phyloP scores from a whole-genome alignment of 2,888 invertebrate species.

The Acrobasis consociella region DNA sequence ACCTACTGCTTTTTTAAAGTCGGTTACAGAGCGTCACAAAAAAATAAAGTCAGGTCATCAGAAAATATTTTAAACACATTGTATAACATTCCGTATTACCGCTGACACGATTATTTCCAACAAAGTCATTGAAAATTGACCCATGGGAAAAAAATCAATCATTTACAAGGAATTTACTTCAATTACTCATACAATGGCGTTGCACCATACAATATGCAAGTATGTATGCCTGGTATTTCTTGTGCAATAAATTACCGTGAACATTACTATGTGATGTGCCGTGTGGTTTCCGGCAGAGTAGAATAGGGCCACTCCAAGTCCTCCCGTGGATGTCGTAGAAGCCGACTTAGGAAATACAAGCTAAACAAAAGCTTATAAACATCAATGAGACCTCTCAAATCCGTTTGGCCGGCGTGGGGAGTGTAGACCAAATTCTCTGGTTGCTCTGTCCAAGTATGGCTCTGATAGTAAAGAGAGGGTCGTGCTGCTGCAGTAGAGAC shows the following conservation, averaged over 20 bases:
- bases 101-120: not conserved
- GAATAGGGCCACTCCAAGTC: too few species aligned
- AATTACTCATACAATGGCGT: conserved; percentile 3
- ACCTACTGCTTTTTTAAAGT: too few species aligned
- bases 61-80: not conserved
- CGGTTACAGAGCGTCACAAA: not conserved
- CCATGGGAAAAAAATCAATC: not conserved
- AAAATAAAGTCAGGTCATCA: not conserved
- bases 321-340: too few species aligned
- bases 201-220: not conserved
- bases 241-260: not conserved
- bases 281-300: too few species aligned
- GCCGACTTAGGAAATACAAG: too few species aligned
- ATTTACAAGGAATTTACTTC: not conserved
- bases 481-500: too few species aligned
- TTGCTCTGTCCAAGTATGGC: too few species aligned
- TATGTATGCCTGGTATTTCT: not conserved
- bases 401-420: too few species aligned
- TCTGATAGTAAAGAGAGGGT: too few species aligned
- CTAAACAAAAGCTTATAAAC: too few species aligned
- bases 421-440: too few species aligned
- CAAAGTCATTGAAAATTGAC: conserved; percentile 1
- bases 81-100: not conserved
- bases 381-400: too few species aligned
- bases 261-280: not conserved